Base-by-base conservation (phyloP, 2,888 invertebrate species). In the Eucriotettix oculatus region DNA sequence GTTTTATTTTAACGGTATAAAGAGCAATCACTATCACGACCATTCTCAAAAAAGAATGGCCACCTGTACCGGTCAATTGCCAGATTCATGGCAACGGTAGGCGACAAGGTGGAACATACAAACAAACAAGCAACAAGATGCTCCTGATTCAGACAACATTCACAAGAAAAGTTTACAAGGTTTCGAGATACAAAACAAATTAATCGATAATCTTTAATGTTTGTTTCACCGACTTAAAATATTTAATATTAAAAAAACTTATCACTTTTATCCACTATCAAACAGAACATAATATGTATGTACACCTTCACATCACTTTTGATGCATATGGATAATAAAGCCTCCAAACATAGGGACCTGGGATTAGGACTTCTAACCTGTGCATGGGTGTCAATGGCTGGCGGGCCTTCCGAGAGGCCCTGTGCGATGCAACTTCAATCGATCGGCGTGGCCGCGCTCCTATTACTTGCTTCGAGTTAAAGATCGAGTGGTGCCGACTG, bases 401-500 rank as follows among this genome's bases (percentile, higher is more conserved):
- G 29, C 7, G 29, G 29, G 29, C 29, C 29, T 7, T 29, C 29
- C 7, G 29, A 29, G 29, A 29, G 7, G 29, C 29, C 29, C 29
- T 48, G 48, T 48, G 48, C 48, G 48, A 48, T 48, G n/a, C 12
- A 14, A 14, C 9, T 48, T 48, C 48, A 48, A n/a, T 48, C 29
- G 7, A 7, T 14, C 9, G n/a, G 48, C 48, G 9, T 5, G 2
- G 12, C n/a, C 17, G 44, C 44, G 59, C 59, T 41, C 11, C 42
- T 41, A 29, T 16, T 62, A 62, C 55, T 60, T 62, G 56, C 53
- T 60, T 52, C 62, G 75, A 61, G 77, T 73, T 67, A 74, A 75
- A 64, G 74, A 71, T 68, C 78, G 54, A 48, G 14, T 75, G 65
- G 81, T 81, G 67, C 86, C 86, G 66, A 85, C 78, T 65, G 81